Evolutionary conservation across 2,113 vertebrate species (phyloP).

Genomic region (Sinosuthora webbiana): DNA sequence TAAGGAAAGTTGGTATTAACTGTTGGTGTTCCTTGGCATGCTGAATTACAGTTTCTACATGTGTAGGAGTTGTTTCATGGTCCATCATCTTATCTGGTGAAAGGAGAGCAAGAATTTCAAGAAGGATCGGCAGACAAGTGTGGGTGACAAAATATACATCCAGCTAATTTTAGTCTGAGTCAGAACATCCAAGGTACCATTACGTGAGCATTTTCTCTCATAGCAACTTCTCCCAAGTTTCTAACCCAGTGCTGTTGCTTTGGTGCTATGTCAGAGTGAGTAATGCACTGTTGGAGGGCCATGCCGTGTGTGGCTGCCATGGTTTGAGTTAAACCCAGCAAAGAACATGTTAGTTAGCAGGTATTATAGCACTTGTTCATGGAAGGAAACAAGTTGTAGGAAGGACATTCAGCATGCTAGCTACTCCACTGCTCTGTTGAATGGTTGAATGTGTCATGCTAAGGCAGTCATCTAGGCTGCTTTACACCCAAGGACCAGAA

Average conservation of each 20-base stretch:
- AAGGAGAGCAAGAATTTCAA: background rate
- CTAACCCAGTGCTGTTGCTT: background rate
- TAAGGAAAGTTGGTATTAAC: background rate
- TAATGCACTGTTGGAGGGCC: background rate
- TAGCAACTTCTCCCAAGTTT: background rate
- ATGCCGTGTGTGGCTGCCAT: background rate
- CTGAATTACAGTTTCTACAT: background rate
- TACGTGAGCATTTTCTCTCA: background rate
- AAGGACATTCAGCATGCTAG: background rate
- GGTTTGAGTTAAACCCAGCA: background rate
- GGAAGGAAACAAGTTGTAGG: background rate
- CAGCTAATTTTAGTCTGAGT: background rate
- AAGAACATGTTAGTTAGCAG: background rate
- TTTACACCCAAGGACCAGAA: background rate
- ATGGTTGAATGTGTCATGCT: background rate
- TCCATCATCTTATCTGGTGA: background rate
- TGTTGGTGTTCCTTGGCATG: background rate
- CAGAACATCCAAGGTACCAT: background rate
- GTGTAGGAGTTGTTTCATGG: background rate
- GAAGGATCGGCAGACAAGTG: background rate
- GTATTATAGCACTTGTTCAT: accelerated
- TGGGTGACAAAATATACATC: background rate
- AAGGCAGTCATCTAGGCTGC: background rate
- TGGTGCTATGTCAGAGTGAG: background rate
- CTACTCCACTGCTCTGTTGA: background rate